Conservation (phyloP, 2,113 vertebrate species). For the Nerophis ophidion region DNA sequence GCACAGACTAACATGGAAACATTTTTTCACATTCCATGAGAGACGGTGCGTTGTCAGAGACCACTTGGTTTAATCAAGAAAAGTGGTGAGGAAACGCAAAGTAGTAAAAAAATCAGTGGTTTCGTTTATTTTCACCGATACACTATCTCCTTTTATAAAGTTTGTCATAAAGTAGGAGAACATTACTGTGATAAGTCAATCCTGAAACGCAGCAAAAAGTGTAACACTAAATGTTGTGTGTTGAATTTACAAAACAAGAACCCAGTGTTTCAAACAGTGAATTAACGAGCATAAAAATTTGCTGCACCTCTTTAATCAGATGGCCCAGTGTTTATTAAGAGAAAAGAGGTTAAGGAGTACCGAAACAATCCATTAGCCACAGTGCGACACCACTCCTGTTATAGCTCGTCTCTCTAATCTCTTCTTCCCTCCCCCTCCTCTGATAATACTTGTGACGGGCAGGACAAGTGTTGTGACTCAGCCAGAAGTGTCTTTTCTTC, state of each 20-base stretch:
- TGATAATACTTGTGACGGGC: constrained; percentile 49
- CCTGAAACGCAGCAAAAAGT: neutral
- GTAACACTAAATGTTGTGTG: neutral
- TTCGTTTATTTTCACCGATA: constrained; percentile 40
- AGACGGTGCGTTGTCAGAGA: constrained; percentile 15
- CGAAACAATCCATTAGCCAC: constrained; percentile 39
- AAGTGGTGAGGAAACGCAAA: constrained; percentile 41
- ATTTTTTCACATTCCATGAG: constrained; percentile 21
- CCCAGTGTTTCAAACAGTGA: constrained; percentile 6
- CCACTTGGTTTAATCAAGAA: constrained; percentile 48
- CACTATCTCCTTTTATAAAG: constrained; percentile 10
- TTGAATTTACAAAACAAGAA: neutral
- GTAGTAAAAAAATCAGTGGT: constrained; percentile 49
- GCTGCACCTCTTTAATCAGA: constrained; percentile 11
- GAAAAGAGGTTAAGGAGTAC: constrained; percentile 28
- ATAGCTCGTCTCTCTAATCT: constrained; percentile 29
- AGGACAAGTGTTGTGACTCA: constrained; percentile 56
- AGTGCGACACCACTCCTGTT: constrained; percentile 12
- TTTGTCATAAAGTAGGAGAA: neutral
- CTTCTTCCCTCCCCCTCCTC: constrained; percentile 13
- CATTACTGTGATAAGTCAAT: neutral
- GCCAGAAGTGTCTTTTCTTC: constrained; percentile 47
- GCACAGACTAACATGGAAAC: constrained; percentile 36
- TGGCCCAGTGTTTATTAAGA: constrained; percentile 8
- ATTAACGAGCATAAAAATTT: constrained; percentile 15